phyloP scores from a whole-genome alignment of 2,888 invertebrate genomes.

The Magallana nippona region DNA sequence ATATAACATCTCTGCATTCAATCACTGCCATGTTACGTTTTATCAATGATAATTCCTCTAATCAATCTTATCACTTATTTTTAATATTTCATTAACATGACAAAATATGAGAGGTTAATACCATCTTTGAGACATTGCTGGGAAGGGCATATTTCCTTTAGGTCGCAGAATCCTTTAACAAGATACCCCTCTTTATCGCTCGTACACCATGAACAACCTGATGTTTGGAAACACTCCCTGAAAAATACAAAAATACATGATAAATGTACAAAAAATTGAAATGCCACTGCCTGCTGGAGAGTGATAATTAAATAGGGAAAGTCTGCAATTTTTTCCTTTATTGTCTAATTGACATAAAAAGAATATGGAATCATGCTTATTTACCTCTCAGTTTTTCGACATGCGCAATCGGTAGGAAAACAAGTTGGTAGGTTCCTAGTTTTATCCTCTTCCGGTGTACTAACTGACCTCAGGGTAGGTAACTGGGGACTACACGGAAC shows the following conservation, averaged over 20 bases:
- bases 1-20: neutral
- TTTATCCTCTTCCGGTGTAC: neutral
- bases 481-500: slow-evolving; percentile 6
- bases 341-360: too few relatives aligned
- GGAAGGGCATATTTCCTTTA: neutral
- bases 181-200: neutral
- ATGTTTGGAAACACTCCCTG: slow-evolving; percentile 12
- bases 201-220: slow-evolving; percentile 17
- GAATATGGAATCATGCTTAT: too few relatives aligned
- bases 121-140: neutral
- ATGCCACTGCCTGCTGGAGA: too few relatives aligned
- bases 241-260: neutral
- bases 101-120: neutral
- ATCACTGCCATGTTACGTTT: neutral
- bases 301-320: too few relatives aligned
- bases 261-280: neutral
- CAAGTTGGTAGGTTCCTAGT: neutral
- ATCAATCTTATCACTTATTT: too few relatives aligned
- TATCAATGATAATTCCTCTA: neutral
- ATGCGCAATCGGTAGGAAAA: slow-evolving; percentile 9
- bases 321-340: too few relatives aligned
- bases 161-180: neutral
- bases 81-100: too few relatives aligned
- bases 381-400: neutral
- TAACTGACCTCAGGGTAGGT: neutral